Base-by-base conservation (phyloP, 2,113 vertebrate species). In the Chaetodon trifascialis region DNA sequence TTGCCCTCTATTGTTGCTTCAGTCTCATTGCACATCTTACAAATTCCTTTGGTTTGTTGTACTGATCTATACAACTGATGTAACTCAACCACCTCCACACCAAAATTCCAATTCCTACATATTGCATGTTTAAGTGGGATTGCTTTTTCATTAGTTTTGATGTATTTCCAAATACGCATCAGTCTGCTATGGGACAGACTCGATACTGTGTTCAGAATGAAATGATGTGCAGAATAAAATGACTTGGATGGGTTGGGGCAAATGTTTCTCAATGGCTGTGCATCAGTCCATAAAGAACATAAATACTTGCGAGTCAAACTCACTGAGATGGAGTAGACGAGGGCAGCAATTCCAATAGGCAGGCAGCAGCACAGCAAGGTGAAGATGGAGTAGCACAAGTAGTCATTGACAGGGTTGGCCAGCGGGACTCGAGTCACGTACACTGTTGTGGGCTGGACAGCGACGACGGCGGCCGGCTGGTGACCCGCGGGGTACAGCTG, bases 301-400 rank as follows among this genome's bases (percentile, higher is more conserved):
- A 15, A 42, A 15, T 16, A 44, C 3, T 11, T n/a, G n/a, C n/a
- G n/a, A n/a, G n/a, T n/a, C 3, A 40, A 59, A 92, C 94, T 96
- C 79, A 96, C 95, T 4, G 58, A 74, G 72, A 94, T 87, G 55
- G 95, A 96, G 86, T 69, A 94, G 42, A 95, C 76, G 65, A 95
- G 90, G 15, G 95, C 96, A 5, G 87, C 94, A 3, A 96, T 78
- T 30, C 96, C 96, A 7, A 96, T 73, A 0, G 96, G 95, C 40
- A 95, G 58, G 76, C 93, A 96, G 88, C 96, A 96, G 86, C 93
- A 96, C 64, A 96, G 12, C 92, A 95, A n/a, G 79, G 91, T 95
- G 84, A 95, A 94, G 86, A 96, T 93, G 88, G 96, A 97, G 82
- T 95, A 96, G 47, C 86, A 23, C 90, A 96, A 2, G 88, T 96